Percentiles rank a stretch among this genome's conserved stretches.
Evolutionary conservation across 2,113 vertebrate genomes (phyloP).

Genomic region (Poicephalus gulielmi): DNA sequence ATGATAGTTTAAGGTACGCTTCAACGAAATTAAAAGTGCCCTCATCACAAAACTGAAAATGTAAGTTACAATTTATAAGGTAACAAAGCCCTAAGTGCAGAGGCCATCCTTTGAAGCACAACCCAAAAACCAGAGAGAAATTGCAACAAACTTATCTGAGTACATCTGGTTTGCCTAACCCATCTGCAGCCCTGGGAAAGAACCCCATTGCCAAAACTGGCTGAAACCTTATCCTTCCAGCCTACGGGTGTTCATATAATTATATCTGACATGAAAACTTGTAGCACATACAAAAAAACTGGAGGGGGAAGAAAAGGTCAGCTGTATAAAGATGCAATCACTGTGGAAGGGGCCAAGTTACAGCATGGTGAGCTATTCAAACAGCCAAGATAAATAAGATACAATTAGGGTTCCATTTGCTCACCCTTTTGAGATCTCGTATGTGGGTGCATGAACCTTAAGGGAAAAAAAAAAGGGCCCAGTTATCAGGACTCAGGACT

Average conservation of each 20-base stretch:
- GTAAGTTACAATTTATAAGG: not conserved
- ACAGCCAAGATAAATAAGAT: constrained; percentile 63
- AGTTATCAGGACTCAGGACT: constrained; percentile 40
- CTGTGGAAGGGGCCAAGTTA: constrained; percentile 53
- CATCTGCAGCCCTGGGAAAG: constrained; percentile 63
- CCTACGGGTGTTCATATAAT: constrained; percentile 67
- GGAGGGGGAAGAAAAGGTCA: constrained; percentile 62
- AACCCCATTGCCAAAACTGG: constrained; percentile 57
- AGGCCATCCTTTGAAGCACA: constrained; percentile 55
- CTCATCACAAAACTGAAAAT: not conserved
- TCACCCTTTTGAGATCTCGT: constrained; percentile 52
- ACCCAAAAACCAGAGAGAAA: constrained; percentile 30
- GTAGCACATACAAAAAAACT: constrained; percentile 62
- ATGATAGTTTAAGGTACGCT: not conserved
- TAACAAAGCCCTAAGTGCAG: not conserved
- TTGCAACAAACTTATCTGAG: constrained; percentile 56
- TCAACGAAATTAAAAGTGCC: constrained; percentile 11
- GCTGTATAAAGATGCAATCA: constrained; percentile 63
- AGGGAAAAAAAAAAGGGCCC: not conserved
- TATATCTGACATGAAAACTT: constrained; percentile 69
- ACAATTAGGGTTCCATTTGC: constrained; percentile 58
- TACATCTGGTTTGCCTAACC: constrained; percentile 66
- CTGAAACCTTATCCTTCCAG: constrained; percentile 67
- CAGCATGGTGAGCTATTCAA: constrained; percentile 45
- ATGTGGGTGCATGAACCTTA: constrained; percentile 39